Base-by-base conservation (phyloP, 2,797 vertebrate species). In the Lithobates sylvaticus region DNA sequence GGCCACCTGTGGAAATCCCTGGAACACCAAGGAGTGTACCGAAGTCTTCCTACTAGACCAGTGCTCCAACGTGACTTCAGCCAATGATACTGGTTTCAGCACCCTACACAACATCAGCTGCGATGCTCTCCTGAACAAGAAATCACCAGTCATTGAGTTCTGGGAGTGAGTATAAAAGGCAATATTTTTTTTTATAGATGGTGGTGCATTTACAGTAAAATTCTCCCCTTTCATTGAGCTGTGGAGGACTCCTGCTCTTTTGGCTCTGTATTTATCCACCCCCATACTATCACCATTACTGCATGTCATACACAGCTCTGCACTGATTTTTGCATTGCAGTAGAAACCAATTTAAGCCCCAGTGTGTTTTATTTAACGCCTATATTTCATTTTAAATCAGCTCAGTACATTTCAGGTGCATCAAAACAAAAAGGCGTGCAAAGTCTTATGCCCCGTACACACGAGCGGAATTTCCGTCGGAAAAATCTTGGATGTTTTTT, bases 1-100 rank as follows among this genome's bases (percentile, higher is more conserved):
- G 96, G 95, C 96, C 85, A 95, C 94, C 6, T 96, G 96, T 42
- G 95, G 96, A 73, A 90, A 96, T 78, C 85, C 93, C 73, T 96
- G 96, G 96, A 96, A 96, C 93, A 95, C 95, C 12, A 91, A 92
- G 50, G 96, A 96, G 93, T 96, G 96, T 81, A 96, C 95, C 3
- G 93, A 93, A 89, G 94, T 95, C 90, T 96, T 96, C 88, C 92
- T 94, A 71, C 92, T 92, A 5, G 72, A 89, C 87, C 95, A 95
- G 88, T 89, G 92, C 89, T 94, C 94, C 91, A 93, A 90, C 88
- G 94, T 85, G 70, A 82, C 88, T 12, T 67, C 50, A 16, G 76
- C 64, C 18, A 83, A 78, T n/a, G 8, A 13, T 47, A 84, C 86
- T 15, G 64, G 36, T 26, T 67, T 67, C 10, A 23, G 71, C n/a